These are phyloP conservation scores for Atrichornis clamosus DNA, from an alignment of 2,113 vertebrate genomes.

Conservation along the genomic window DNA sequence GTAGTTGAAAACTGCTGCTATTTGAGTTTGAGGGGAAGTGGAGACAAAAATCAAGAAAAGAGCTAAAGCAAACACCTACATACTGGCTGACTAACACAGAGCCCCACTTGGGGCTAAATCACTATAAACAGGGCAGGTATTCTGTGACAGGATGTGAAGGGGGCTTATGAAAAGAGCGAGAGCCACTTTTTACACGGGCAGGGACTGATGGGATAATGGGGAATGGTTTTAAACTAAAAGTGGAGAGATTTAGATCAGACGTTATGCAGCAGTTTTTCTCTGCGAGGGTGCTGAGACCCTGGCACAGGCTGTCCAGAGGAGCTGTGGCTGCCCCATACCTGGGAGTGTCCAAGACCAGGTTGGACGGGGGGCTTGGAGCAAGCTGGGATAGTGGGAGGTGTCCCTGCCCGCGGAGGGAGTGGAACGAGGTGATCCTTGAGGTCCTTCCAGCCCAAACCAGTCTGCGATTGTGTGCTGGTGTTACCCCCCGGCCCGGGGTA, in stretches of 20 bases:
- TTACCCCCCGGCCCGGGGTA: fast-evolving
- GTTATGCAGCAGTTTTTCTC: neutral
- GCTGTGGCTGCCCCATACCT: neutral
- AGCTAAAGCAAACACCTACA: neutral
- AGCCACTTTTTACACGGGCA: neutral
- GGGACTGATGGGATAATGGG: neutral
- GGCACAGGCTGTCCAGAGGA: neutral
- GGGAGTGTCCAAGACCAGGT: neutral
- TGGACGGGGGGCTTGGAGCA: fast-evolving
- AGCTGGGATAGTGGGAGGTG: fast-evolving
- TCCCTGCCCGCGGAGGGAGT: fast-evolving
- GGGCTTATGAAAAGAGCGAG: fast-evolving
- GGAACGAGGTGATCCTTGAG: fast-evolving
- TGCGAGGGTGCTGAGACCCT: fast-evolving
- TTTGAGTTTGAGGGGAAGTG: neutral
- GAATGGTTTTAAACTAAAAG: neutral
- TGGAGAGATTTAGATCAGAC: neutral
- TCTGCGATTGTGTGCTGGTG: fast-evolving
- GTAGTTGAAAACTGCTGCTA: neutral
- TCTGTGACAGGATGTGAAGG: neutral
- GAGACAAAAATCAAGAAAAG: neutral
- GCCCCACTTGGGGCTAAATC: neutral
- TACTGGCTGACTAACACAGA: too few species aligned
- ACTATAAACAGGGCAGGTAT: neutral
- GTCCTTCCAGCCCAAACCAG: neutral